Evolutionary conservation across 2,888 invertebrate genomes (phyloP).

Genomic region (Cremastinae sp.): DNA sequence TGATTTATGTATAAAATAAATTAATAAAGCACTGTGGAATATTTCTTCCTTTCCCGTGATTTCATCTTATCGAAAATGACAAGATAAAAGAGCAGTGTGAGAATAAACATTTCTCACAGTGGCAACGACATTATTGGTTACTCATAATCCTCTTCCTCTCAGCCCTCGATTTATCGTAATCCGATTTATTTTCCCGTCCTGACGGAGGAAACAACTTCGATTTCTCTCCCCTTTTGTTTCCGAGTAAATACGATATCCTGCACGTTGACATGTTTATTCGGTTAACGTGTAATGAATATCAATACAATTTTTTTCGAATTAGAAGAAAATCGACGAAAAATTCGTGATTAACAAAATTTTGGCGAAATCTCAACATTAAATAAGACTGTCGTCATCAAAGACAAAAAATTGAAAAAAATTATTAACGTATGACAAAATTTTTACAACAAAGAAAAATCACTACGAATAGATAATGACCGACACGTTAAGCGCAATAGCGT

Average conservation of each 20-base stretch:
- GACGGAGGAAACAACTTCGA: conserved; percentile 41
- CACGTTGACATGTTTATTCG: conserved; percentile 46
- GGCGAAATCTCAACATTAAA: neutral
- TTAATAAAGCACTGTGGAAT: too few relatives aligned
- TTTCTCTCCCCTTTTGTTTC: conserved; percentile 6
- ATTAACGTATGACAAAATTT: neutral
- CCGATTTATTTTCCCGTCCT: conserved; percentile 43
- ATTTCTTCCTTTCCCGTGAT: too few relatives aligned
- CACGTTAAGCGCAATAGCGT: neutral
- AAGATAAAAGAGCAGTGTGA: too few relatives aligned
- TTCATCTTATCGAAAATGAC: too few relatives aligned
- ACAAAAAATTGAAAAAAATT: neutral
- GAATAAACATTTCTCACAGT: too few relatives aligned
- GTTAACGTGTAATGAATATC: conserved; percentile 24
- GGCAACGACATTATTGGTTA: conserved; percentile 68
- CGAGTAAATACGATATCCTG: conserved; percentile 46
- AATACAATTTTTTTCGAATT: conserved; percentile 33
- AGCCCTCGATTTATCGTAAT: conserved; percentile 46
- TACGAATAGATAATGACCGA: neutral
- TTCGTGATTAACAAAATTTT: neutral
- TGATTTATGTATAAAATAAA: too few relatives aligned
- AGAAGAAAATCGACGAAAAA: neutral
- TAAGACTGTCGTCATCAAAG: too few relatives aligned
- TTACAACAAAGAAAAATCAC: too few relatives aligned
- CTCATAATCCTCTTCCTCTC: conserved; percentile 69